Conservation (phyloP, 2,888 invertebrate species). For the Ectropis crepuscularia region DNA sequence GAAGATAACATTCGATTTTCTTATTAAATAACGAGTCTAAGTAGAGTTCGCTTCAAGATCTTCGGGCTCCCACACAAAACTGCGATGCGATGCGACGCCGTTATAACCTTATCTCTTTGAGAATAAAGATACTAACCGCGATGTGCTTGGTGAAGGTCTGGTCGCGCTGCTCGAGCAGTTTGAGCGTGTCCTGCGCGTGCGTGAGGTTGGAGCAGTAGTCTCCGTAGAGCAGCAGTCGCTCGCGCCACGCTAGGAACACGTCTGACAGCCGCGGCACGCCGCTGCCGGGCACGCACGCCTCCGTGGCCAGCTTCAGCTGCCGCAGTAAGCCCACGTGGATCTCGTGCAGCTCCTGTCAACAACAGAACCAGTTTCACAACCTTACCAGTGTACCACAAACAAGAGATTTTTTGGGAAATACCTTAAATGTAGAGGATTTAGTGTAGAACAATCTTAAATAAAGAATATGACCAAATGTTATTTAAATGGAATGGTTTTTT, state of each 20-base stretch:
- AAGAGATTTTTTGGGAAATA: background rate
- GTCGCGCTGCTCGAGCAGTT: slow-evolving; percentile 89
- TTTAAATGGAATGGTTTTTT: no score
- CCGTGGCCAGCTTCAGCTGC: slow-evolving; percentile 91
- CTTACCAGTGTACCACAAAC: no score
- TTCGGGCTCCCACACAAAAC: no score
- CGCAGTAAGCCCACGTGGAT: slow-evolving; percentile 94
- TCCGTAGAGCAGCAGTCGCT: slow-evolving; percentile 96
- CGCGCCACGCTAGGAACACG: slow-evolving; percentile 96
- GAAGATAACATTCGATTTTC: slow-evolving; percentile 45
- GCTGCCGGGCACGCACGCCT: slow-evolving; percentile 82
- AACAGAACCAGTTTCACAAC: background rate
- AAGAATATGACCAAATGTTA: no score
- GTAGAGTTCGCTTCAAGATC: background rate
- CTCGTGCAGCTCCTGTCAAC: slow-evolving; percentile 90
- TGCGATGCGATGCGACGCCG: no score
- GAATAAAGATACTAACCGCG: slow-evolving; percentile 79
- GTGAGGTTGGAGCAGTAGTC: slow-evolving; percentile 98
- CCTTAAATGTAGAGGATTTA: no score
- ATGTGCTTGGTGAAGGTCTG: slow-evolving; percentile 87
- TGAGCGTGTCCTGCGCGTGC: slow-evolving; percentile 93
- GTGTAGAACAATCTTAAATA: no score
- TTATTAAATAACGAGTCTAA: background rate
- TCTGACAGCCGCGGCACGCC: slow-evolving; percentile 86
- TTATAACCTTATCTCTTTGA: no score